These are phyloP conservation scores for Netelia inedita DNA, from an alignment of 2,888 invertebrate species.

Conservation along the genomic window DNA sequence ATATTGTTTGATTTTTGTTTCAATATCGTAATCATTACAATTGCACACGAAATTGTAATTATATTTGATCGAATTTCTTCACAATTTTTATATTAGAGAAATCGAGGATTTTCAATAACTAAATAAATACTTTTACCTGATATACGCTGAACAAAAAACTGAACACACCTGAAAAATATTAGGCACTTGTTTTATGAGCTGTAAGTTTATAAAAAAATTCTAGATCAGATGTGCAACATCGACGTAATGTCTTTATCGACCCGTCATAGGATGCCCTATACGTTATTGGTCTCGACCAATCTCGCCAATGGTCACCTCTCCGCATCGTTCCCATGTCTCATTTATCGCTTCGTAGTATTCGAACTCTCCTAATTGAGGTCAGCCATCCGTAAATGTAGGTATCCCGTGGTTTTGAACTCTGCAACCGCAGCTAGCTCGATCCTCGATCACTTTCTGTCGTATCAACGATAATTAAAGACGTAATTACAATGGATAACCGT, in stretches of 20 bases:
- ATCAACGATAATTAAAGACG: no score
- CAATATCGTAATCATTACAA: no score
- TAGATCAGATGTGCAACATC: not conserved
- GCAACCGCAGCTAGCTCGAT: slow-evolving; percentile 15
- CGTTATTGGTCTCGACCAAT: not conserved
- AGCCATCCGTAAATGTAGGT: slow-evolving; percentile 28
- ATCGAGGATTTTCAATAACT: no score
- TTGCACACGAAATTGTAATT: no score
- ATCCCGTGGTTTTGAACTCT: slow-evolving; percentile 9
- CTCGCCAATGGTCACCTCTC: not conserved
- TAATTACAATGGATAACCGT: not conserved
- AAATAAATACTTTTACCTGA: no score
- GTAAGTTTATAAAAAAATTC: not conserved
- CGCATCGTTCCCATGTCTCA: slow-evolving; percentile 10
- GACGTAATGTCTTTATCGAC: not conserved
- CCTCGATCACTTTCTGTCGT: slow-evolving; percentile 12
- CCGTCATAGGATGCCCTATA: not conserved
- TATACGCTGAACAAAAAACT: no score
- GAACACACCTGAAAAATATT: no score
- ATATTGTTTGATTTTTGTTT: no score
- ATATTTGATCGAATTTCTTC: no score
- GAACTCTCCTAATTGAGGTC: slow-evolving; percentile 37
- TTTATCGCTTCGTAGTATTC: slow-evolving; percentile 15
- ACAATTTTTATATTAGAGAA: no score
- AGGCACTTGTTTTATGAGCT: no score